Base-by-base conservation (phyloP, 2,888 invertebrate genomes). In the Allacma fusca region DNA sequence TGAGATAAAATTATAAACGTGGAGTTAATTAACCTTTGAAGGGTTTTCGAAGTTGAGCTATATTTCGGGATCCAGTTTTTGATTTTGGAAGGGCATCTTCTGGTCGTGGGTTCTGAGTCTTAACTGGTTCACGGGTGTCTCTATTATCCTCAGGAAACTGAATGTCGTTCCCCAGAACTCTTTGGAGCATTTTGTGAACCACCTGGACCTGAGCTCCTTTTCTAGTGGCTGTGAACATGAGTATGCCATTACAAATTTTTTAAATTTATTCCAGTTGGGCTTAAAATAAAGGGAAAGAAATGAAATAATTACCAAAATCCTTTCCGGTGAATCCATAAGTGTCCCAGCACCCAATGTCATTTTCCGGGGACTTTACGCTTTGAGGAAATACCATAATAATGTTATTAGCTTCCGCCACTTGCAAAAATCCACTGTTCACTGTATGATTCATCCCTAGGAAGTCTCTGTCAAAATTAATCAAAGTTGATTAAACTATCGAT, bases 361-460 rank as follows among this genome's bases (percentile, higher is more conserved):
- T 80, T 76, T 75, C 71, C 0, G 76, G 50, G 4, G 50, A 44
- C 24, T n/a, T 77, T 4, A 29, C 26, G 0, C 75, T 78, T 59
- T 82, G 81, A 23, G 82, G 82, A 68, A 79, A 79, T 0, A 82
- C 57, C 68, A 82, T 69, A 24, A 82, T 80, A 16, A 82, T 77
- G 0, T 73, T 77, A 29, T 79, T 81, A 43, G 59, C 24, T 13
- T 83, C 81, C 0, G 81, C 83, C 1, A 81, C 40, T 78, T 83
- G 81, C 59, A 83, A 44, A 12, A 72, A 77, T 62, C 83, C 83
- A 68, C 75, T 82, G 64, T 81, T 77, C 26, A 65, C 44, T 16
- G 80, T 59, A 57, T 82, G 81, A 13, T 24, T 70, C 19, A 68
- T 19, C 16, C 75, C 77, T 13, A 67, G 71, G 24, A 78, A 57